Conservation (phyloP, 2,888 invertebrate species). For the Dascillus cervinus region DNA sequence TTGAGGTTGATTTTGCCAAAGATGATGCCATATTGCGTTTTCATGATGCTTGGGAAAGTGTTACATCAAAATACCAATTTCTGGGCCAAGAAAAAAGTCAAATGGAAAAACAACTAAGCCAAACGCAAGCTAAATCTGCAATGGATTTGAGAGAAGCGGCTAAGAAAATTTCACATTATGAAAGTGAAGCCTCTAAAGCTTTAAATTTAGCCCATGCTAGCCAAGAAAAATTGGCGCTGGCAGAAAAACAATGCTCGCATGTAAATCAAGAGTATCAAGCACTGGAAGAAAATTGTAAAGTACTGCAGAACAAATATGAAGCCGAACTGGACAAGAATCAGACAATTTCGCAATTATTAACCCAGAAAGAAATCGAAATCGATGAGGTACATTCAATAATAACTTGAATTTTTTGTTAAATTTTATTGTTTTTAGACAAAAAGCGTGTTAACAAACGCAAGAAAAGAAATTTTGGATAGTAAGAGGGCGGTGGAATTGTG, state of each 20-base stretch:
- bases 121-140: constrained; percentile 23
- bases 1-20: constrained; percentile 69
- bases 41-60: constrained; percentile 54
- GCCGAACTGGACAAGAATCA: constrained; percentile 41
- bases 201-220: constrained; percentile 60
- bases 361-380: constrained; percentile 49
- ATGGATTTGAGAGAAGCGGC: constrained; percentile 29
- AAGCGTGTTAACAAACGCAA: constrained; percentile 28
- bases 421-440: constrained; percentile 31
- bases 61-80: constrained; percentile 33
- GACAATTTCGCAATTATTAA: constrained; percentile 53
- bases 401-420: constrained; percentile 9
- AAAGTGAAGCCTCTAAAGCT: constrained; percentile 66
- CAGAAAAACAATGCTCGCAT: constrained; percentile 47
- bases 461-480: constrained; percentile 33
- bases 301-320: constrained; percentile 36
- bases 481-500: constrained; percentile 49
- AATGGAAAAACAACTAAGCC: constrained; percentile 25
- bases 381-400: constrained; percentile 48
- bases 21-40: constrained; percentile 61
- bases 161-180: constrained; percentile 52
- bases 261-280: constrained; percentile 42
- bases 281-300: constrained; percentile 38
- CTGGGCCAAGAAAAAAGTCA: constrained; percentile 32
- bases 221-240: constrained; percentile 54